A percentile compares a stretch with the other conserved stretches of the same genome.
Conservation (phyloP, 2,113 vertebrate genomes). For the Patagioenas fasciata region DNA sequence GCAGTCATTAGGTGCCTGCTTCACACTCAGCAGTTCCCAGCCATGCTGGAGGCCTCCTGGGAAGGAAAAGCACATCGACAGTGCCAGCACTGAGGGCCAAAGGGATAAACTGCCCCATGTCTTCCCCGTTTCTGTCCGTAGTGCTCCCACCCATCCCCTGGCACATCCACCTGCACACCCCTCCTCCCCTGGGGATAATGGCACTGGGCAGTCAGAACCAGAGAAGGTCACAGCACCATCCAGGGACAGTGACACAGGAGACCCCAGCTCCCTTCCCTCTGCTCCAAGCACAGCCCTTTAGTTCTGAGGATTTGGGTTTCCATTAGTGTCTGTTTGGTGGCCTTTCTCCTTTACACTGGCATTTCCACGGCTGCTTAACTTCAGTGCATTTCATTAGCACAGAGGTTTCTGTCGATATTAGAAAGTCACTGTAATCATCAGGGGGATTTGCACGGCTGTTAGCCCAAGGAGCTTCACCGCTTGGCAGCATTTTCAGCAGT, state of each 20-base stretch:
- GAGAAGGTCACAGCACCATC: background rate
- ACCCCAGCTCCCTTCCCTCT: background rate
- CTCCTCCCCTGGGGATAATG: background rate
- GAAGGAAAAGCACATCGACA: background rate
- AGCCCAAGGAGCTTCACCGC: background rate
- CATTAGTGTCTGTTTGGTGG: conserved; percentile 59
- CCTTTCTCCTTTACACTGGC: conserved; percentile 59
- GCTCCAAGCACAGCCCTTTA: background rate
- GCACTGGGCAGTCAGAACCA: accelerated
- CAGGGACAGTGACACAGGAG: background rate
- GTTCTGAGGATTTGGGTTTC: conserved; percentile 69
- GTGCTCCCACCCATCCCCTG: background rate
- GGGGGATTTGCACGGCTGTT: conserved; percentile 46
- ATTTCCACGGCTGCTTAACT: conserved; percentile 69
- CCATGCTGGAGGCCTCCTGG: accelerated
- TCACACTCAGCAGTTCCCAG: background rate
- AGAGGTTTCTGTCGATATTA: conserved; percentile 56
- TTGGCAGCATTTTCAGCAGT: background rate
- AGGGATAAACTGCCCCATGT: background rate
- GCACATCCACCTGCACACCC: background rate
- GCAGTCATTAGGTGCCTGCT: background rate
- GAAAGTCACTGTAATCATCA: conserved; percentile 59
- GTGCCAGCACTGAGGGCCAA: background rate
- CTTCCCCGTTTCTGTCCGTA: background rate
- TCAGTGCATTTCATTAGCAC: conserved; percentile 53